Percentiles rank a stretch among this genome's conserved stretches.
Evolutionary conservation across 2,888 invertebrate species (phyloP).

Genomic region (Pandemis heparana): DNA sequence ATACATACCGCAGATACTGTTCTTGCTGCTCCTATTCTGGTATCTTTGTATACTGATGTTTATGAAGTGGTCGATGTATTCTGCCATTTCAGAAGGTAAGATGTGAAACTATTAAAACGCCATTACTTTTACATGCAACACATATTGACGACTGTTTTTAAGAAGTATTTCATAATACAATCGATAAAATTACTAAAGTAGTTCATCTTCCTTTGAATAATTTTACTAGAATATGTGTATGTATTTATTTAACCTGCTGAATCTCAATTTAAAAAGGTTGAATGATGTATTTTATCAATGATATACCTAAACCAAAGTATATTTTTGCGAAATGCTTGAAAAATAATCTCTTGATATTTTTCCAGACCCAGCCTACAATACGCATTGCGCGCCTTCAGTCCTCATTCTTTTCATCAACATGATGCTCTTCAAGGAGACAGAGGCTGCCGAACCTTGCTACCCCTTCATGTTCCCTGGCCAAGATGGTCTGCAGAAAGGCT

Average conservation of each 20-base stretch:
- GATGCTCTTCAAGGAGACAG: slow-evolving; percentile 87
- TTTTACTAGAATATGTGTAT: too few relatives aligned
- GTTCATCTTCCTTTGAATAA: too few relatives aligned
- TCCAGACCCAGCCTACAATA: slow-evolving; percentile 72
- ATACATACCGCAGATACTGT: slow-evolving; percentile 90
- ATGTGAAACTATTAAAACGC: background rate
- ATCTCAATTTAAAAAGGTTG: too few relatives aligned
- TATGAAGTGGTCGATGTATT: slow-evolving; percentile 89
- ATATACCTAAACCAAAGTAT: too few relatives aligned
- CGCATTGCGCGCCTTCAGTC: slow-evolving; percentile 91
- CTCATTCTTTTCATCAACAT: slow-evolving; percentile 93
- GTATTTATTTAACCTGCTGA: too few relatives aligned
- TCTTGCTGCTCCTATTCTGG: slow-evolving; percentile 88
- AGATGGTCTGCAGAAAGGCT: slow-evolving; percentile 85
- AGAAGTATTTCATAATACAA: background rate
- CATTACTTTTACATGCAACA: background rate
- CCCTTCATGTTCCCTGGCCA: slow-evolving; percentile 87
- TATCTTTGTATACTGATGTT: slow-evolving; percentile 89
- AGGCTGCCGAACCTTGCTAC: slow-evolving; percentile 76
- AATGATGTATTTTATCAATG: too few relatives aligned
- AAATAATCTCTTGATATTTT: slow-evolving; percentile 18
- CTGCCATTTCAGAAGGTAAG: slow-evolving; percentile 70
- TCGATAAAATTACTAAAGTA: too few relatives aligned
- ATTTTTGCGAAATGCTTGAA: too few relatives aligned
- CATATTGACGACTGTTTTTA: background rate